These are phyloP conservation scores for Myotis vivesi DNA, from an alignment of 2,797 vertebrate genomes.

Conservation along the genomic window DNA sequence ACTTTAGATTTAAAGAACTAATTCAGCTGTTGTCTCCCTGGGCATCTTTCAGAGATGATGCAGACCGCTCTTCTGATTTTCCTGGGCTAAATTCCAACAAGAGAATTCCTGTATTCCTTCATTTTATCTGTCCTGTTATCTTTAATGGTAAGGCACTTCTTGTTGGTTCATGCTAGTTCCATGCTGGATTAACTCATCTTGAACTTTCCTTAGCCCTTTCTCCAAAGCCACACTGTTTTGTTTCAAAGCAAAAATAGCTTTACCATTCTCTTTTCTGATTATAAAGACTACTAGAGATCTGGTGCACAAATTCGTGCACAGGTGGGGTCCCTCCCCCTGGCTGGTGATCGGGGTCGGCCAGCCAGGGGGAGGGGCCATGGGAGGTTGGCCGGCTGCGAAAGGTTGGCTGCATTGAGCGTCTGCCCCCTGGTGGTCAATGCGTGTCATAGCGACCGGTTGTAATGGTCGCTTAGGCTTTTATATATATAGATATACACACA, in stretches of 20 bases:
- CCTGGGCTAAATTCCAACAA: not conserved
- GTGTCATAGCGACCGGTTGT: too few relatives aligned
- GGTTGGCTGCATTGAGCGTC: too few relatives aligned
- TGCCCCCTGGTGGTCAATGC: too few relatives aligned
- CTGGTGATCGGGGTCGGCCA: too few relatives aligned
- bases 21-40: not conserved
- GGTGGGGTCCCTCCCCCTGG: too few relatives aligned
- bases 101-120: not conserved
- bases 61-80: not conserved
- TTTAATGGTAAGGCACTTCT: not conserved
- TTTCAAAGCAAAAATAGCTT: not conserved
- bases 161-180: not conserved
- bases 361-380: too few relatives aligned
- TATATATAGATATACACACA: not conserved
- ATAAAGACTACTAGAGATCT: not conserved
- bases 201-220: not conserved
- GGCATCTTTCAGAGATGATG: not conserved
- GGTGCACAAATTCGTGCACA: too few relatives aligned
- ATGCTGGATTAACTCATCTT: not conserved
- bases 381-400: too few relatives aligned
- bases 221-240: not conserved
- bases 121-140: not conserved
- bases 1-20: not conserved
- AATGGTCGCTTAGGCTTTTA: too few relatives aligned
- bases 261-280: not conserved